phyloP scores from a whole-genome alignment of 2,797 vertebrate species.

The Oreochromis grahami region DNA sequence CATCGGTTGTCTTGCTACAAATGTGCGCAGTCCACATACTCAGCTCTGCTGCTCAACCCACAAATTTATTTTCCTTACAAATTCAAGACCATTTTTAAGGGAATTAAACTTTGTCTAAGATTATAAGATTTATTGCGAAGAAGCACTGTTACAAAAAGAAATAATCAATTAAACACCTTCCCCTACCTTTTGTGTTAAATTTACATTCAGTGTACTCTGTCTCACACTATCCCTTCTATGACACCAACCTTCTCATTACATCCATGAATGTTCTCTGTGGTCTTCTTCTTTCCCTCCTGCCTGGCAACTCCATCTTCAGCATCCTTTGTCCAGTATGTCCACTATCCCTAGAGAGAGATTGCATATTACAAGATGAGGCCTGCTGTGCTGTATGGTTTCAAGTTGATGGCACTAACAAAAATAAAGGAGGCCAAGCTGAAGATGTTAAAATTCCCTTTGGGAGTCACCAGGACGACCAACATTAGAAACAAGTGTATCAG shows the following conservation, averaged over 20 bases:
- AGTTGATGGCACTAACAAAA: background rate
- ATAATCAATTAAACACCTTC: background rate
- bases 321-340: background rate
- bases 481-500: background rate
- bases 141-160: background rate
- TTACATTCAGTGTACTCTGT: background rate
- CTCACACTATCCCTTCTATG: background rate
- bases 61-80: background rate
- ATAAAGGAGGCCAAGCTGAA: background rate
- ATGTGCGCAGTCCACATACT: background rate
- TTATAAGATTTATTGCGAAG: background rate
- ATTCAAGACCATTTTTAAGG: background rate
- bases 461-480: background rate
- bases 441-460: background rate
- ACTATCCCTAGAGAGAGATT: background rate
- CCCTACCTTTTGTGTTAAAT: background rate
- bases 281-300: background rate
- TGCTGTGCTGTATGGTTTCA: background rate
- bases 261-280: background rate
- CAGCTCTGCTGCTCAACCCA: background rate
- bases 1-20: background rate
- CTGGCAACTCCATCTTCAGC: background rate
- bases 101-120: background rate
- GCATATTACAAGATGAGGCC: background rate
- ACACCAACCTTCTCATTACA: background rate